Base-by-base conservation (phyloP, 2,888 invertebrate species). In the Lydus trimaculatus region DNA sequence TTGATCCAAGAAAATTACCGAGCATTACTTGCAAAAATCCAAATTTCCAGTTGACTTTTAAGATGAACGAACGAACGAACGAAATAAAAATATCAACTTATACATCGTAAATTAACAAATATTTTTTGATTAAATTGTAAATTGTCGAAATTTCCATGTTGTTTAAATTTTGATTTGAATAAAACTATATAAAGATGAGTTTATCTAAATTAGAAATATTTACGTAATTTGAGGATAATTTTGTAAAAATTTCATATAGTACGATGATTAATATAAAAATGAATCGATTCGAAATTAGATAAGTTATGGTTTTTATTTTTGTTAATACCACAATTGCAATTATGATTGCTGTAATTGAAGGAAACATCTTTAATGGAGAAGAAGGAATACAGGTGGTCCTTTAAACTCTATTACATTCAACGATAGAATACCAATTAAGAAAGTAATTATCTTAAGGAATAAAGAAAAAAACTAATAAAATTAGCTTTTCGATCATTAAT, bases 1-100 rank as follows among this genome's bases (percentile, higher is more conserved):
- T 23, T 56, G 56, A 56, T 25, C 56, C 25, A 25, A 56, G 56
- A 56, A 56, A 56, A 56, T 56, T 56, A 56, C 13, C 5, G 56
- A 23, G 56, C 23, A 25, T 56, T 56, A 56, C 56, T 56, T 56
- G 56, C 56, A 56, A 56, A 56, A 56, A 56, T 48, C 20, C 2
- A 48, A 36, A 36, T 36, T 36, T 28, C 56, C 56, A 56, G 56
- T 56, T 48, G 48, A 43, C 43, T 48, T 48, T 43, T 17, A 43
- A 13, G 13, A 17, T 8, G 5, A 43, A 17, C 5, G 1, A 15
- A 36, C n/a, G n/a, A n/a, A n/a, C n/a, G n/a, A n/a, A n/a, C n/a
- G n/a, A 36, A 36, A 36, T 15, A 36, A 11, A 0, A 15, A 36
- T 15, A 6, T 2, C 3, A 36, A 15, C 28, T 28, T 28, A 15